Base-by-base conservation (phyloP, 1,140 invertebrate genomes). In the Adelges cooleyi region DNA sequence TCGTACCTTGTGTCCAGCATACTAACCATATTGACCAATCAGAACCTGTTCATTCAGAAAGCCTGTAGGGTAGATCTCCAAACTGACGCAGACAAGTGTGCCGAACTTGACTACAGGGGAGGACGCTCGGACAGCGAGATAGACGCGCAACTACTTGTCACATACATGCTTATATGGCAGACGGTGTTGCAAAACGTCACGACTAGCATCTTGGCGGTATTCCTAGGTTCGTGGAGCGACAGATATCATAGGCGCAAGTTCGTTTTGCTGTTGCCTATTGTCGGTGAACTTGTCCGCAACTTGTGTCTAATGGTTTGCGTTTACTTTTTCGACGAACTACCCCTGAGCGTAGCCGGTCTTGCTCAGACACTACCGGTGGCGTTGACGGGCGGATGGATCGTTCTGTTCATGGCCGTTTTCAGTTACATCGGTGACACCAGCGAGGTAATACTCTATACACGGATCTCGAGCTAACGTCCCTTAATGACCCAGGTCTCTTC, bases 331-430 rank as follows among this genome's bases (percentile, higher is more conserved):
- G 78, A 71, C 52, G 68, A 71, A 36, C 67, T 72, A 54, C 86
- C 86, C 0, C 86, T 90, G 78, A 86, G 89, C 75, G 83, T 81
- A 0, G 83, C 84, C 4, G 86, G 85, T 0, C 77, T 88, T 0
- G 81, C 85, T 4, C 86, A 89, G 73, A 83, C 84, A 0, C 75
- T 89, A 36, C 87, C 87, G 72, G 86, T 86, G 1, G 85, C 85
- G 0, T 69, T 93, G 0, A 86, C 86, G 4, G 88, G 88, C 1
- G 89, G 89, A 2, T 90, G 86, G 83, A 87, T 91, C 69, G 89
- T 87, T n/a, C 86, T 92, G 82, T 84, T 92, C 67, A 91, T 92
- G 85, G 87, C 86, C 15, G 83, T 88, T 27, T 93, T 92, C 72
- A 92, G 89, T 72, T 93, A 92, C 71, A 86, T 94, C 44, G 86